Evolutionary conservation across 2,888 invertebrate species (phyloP), one percentile per base, ranked within the genome.

Genomic region (Amphipyra berbera): DNA sequence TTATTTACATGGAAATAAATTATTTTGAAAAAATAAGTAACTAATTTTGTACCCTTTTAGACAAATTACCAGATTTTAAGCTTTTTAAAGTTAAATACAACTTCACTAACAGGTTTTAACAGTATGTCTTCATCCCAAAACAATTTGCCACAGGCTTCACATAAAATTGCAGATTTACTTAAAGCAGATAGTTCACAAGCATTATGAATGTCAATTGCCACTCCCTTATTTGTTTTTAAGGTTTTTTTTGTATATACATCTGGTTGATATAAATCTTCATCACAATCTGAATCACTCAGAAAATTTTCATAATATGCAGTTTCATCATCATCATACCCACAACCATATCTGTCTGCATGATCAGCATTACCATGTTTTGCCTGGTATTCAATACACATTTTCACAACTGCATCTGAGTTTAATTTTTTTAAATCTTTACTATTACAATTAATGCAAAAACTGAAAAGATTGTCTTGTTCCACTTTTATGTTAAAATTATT

Each of bases 71-170:
- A 85, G 9, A 72, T 55, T 57, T 72, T 79, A 44, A 79, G 72
- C 52, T 86, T 85, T 63, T 79, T 86, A 54, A 87, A 78, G 66
- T 79, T 81, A 27, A 75, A 79, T 54, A 90, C 82, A 71, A 83
- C 72, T 67, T 87, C 82, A 73, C 81, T 77, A 48, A 89, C 86
- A 55, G 85, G 72, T 77, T 88, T 87, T 42, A 90, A 72, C 27
- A 89, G 70, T 48, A 85, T 81, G 79, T 94, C 91, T 69, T 87
- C 90, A 78, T 97, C 96, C 97, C 97, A 97, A 87, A 96, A 97
- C 53, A 97, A 94, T 86, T 96, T 97, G 0, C 97, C 98, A 91
- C 98, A 98, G 33, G 84, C 86, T 73, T 96, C 96, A 90, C 98
- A 98, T 37, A 97, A 90, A 76, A 96, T 96, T 83, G 96, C 97